Base-by-base conservation (phyloP, 2,113 vertebrate genomes). In the Acrocephalus kingi region DNA sequence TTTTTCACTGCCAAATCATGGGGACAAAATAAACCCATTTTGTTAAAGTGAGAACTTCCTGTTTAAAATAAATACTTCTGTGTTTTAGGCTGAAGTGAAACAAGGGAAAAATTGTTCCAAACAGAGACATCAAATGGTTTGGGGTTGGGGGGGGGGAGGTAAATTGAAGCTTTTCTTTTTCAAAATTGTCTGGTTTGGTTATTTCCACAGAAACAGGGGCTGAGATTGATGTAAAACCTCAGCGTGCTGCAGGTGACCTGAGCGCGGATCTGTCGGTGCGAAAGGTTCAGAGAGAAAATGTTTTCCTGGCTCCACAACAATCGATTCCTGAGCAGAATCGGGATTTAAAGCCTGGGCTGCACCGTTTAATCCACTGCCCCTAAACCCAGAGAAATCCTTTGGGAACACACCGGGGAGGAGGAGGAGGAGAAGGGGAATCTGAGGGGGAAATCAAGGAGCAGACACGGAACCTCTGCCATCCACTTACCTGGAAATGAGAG, bases 141-240 rank as follows among this genome's bases (percentile, higher is more conserved):
- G 18, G n/a, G 3, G 7, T 1, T 7, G 3, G 6, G 13, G 14
- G 8, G 5, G 10, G 22, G 49, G 56, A 43, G 21, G 84, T 24
- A 93, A 97, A 93, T 86, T 84, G 86, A 90, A 78, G 90, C 83
- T 93, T 93, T 95, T 84, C 55, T 62, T 54, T 49, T 81, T 84
- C 83, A n/a, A 45, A 96, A 96, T 74, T 55, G 61, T 59, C 88
- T 74, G 52, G 4, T 90, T 92, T 69, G 43, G 68, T 77, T 88
- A 67, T 94, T 90, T 80, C 86, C 35, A 51, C 23, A 61, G 72
- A 63, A 90, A 59, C 37, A 71, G 0, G 2, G 59, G 6, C 59
- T 17, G 37, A 33, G 76, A 15, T 31, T 84, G 90, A 93, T 83
- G 81, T 14, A 77, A 86, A 95, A 46, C 68, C 94, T 11, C 90